These are phyloP conservation scores for Hydropsyche tenuis DNA, from an alignment of 1,140 invertebrate genomes.

Conservation along the genomic window DNA sequence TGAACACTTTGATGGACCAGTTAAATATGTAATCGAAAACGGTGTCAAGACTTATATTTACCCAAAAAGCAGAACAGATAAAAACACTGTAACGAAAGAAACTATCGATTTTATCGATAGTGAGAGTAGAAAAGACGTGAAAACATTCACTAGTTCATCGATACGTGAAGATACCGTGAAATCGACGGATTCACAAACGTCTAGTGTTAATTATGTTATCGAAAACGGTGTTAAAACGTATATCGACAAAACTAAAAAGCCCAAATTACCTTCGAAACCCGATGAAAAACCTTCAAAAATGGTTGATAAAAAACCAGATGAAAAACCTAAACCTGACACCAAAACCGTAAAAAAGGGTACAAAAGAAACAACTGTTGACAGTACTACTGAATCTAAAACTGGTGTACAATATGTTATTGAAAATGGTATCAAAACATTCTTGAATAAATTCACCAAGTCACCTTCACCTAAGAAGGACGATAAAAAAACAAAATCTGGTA, in stretches of 20 bases:
- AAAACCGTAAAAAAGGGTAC: not conserved
- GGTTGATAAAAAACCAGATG: conserved; percentile 6
- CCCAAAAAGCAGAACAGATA: conserved; percentile 15
- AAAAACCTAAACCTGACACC: not conserved
- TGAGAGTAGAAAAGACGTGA: conserved; percentile 36
- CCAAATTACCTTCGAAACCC: not conserved
- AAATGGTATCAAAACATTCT: conserved; percentile 43
- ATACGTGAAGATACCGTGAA: conserved; percentile 9
- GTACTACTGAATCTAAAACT: not conserved
- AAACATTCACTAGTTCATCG: conserved; percentile 6
- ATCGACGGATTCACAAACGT: not conserved
- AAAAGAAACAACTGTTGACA: not conserved
- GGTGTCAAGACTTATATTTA: conserved; percentile 43
- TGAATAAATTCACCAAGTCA: conserved; percentile 7
- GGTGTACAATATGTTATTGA: conserved; percentile 43
- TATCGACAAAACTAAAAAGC: conserved; percentile 19
- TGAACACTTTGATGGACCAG: not conserved
- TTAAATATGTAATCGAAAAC: conserved; percentile 45
- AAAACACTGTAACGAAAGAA: conserved; percentile 24
- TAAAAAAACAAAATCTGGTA: conserved; percentile 3
- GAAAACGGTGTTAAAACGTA: conserved; percentile 47
- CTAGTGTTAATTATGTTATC: conserved; percentile 34
- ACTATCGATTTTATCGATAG: conserved; percentile 53
- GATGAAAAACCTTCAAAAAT: conserved; percentile 5
- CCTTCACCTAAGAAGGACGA: conserved; percentile 21